Evolutionary conservation across 2,113 vertebrate species (phyloP).

Genomic region (Alligator mississippiensis): DNA sequence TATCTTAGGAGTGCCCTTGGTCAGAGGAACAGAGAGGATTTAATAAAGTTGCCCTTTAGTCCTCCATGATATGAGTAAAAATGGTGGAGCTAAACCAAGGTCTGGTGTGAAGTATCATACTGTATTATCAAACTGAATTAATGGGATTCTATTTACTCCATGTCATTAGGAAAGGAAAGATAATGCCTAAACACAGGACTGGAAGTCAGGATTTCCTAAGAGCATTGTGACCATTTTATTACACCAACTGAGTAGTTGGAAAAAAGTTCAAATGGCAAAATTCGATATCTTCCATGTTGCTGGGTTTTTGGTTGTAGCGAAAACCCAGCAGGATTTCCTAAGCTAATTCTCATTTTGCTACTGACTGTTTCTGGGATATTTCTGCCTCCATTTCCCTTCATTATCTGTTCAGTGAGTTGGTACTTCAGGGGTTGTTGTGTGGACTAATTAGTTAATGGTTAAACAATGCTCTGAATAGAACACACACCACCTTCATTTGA

Average conservation of each 20-base stretch:
- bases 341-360: conserved; percentile 8
- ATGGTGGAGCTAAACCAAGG: background rate
- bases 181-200: background rate
- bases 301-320: too few relatives aligned
- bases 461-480: conserved; percentile 4
- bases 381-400: background rate
- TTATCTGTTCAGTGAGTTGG: background rate
- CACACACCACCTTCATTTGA: conserved; percentile 27
- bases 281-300: too few relatives aligned
- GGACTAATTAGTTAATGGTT: conserved; percentile 45
- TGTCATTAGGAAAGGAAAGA: background rate
- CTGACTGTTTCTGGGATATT: background rate
- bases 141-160: background rate
- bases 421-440: conserved; percentile 19
- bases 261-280: too few relatives aligned
- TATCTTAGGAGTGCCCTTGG: background rate
- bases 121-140: background rate
- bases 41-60: background rate
- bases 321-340: background rate
- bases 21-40: background rate
- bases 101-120: background rate
- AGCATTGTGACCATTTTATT: too few relatives aligned
- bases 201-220: background rate
- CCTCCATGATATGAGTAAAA: background rate
- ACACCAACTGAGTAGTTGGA: too few relatives aligned